These are phyloP conservation scores for Helleia helle DNA, from an alignment of 2,888 invertebrate species.

Conservation along the genomic window DNA sequence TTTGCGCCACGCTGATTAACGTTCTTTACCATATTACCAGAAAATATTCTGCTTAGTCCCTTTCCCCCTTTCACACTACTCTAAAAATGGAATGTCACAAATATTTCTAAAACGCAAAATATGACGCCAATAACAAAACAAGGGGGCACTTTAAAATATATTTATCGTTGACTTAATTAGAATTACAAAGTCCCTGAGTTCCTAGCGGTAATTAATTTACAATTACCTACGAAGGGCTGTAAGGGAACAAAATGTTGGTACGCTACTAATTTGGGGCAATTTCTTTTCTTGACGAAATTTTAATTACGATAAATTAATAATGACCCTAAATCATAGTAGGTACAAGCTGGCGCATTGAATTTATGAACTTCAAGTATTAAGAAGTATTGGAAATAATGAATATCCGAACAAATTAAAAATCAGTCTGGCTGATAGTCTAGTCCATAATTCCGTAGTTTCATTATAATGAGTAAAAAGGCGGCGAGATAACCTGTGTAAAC, in stretches of 20 bases:
- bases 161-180: not conserved
- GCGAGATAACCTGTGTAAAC: no score
- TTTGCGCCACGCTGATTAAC: no score
- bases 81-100: not conserved
- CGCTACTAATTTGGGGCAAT: slow-evolving; percentile 39
- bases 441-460: no score
- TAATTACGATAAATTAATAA: slow-evolving; percentile 24
- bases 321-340: slow-evolving; percentile 15
- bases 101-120: not conserved
- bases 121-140: slow-evolving; percentile 14
- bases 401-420: no score
- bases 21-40: no score
- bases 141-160: not conserved
- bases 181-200: not conserved
- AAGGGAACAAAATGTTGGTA: slow-evolving; percentile 34
- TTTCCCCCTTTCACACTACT: no score
- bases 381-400: no score
- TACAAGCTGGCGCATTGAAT: no score
- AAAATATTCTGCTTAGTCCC: no score
- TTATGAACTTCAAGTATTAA: no score
- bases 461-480: no score
- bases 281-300: slow-evolving; percentile 39
- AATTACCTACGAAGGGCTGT: not conserved
- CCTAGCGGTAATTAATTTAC: not conserved
- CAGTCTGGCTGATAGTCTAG: no score